These are phyloP conservation scores for Drosophila planitibia DNA, from an alignment of 2,888 invertebrate species.

Conservation along the genomic window DNA sequence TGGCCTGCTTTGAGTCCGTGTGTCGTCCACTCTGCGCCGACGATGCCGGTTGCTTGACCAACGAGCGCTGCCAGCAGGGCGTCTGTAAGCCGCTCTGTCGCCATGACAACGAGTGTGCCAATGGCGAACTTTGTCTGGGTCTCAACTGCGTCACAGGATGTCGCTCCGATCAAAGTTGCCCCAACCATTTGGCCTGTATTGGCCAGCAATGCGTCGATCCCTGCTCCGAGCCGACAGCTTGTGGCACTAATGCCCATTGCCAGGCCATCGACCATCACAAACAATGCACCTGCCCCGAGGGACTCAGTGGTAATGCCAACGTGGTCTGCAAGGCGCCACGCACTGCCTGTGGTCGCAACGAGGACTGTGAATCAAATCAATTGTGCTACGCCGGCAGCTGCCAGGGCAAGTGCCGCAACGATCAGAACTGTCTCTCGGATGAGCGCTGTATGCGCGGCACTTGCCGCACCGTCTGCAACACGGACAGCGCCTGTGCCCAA, in stretches of 20 bases:
- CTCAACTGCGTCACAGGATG: constrained; percentile 93
- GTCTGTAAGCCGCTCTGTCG: constrained; percentile 94
- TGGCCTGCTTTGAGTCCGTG: constrained; percentile 90
- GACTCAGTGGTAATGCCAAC: constrained; percentile 91
- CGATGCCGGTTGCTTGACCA: constrained; percentile 91
- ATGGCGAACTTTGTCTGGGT: constrained; percentile 94
- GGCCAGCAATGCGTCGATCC: constrained; percentile 92
- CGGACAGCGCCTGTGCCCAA: constrained; percentile 91
- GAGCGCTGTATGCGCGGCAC: constrained; percentile 94
- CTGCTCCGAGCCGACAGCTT: constrained; percentile 91
- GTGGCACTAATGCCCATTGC: constrained; percentile 94
- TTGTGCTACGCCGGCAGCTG: constrained; percentile 92
- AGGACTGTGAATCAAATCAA: constrained; percentile 90
- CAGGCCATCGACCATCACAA: constrained; percentile 90
- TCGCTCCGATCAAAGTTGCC: constrained; percentile 92
- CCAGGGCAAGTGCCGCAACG: constrained; percentile 91
- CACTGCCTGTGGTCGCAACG: constrained; percentile 88
- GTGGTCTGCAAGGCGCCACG: constrained; percentile 90
- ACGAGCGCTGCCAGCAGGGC: constrained; percentile 89
- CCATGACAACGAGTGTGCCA: constrained; percentile 93
- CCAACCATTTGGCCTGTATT: constrained; percentile 90
- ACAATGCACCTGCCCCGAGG: constrained; percentile 90
- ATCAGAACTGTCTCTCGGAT: constrained; percentile 92
- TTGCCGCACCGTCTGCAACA: constrained; percentile 94
- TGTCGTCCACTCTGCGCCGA: constrained; percentile 93